A percentile compares a stretch with the other conserved stretches of the same genome.
These are phyloP conservation scores for Cyaniris semiargus DNA, from an alignment of 2,888 invertebrate genomes.

Conservation along the genomic window DNA sequence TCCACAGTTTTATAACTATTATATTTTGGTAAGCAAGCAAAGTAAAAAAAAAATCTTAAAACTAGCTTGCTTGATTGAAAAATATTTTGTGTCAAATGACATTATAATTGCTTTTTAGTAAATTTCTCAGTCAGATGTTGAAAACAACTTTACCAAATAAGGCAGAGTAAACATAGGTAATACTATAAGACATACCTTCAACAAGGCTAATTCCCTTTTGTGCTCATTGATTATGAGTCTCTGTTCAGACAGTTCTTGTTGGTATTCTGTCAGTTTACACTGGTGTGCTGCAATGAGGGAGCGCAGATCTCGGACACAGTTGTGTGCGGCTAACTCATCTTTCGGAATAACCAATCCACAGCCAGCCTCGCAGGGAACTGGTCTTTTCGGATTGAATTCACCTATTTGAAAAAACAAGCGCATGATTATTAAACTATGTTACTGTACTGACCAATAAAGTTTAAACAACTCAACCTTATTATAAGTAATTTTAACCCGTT, in stretches of 20 bases:
- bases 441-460: neutral
- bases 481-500: neutral
- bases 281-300: slow-evolving; percentile 92
- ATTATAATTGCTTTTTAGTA: too few relatives aligned
- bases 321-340: slow-evolving; percentile 96
- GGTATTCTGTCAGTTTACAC: slow-evolving; percentile 91
- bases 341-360: slow-evolving; percentile 97
- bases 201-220: slow-evolving; percentile 91
- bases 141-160: too few relatives aligned
- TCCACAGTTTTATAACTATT: too few relatives aligned
- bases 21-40: too few relatives aligned
- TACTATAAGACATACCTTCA: slow-evolving; percentile 82
- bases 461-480: neutral
- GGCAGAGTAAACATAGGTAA: too few relatives aligned
- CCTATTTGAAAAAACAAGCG: slow-evolving; percentile 49
- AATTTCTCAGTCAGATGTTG: too few relatives aligned
- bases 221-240: slow-evolving; percentile 93
- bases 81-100: too few relatives aligned
- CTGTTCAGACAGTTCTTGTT: slow-evolving; percentile 92
- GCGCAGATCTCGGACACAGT: slow-evolving; percentile 94
- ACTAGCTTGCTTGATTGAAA: too few relatives aligned
- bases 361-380: slow-evolving; percentile 95
- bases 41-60: too few relatives aligned
- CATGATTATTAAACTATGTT: neutral
- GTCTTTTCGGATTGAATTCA: slow-evolving; percentile 92